Percentiles rank a stretch among this genome's conserved stretches.
Conservation (phyloP, 1,140 invertebrate species). For the Saccostrea glomerata region DNA sequence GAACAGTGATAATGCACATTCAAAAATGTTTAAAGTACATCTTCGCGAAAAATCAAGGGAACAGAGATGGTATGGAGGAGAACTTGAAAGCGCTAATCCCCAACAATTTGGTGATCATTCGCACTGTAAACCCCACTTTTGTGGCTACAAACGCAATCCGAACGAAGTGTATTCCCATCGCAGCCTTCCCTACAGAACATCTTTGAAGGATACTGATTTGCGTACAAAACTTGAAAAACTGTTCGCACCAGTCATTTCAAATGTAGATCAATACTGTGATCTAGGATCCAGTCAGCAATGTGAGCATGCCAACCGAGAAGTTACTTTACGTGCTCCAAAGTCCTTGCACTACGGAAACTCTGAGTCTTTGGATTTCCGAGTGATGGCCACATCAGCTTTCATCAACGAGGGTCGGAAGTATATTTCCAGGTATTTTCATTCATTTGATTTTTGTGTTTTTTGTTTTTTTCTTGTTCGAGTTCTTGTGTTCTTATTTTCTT, state of each 20-base stretch:
- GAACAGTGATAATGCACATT: slow-evolving; percentile 47
- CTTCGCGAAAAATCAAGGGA: slow-evolving; percentile 47
- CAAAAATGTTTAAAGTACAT: slow-evolving; percentile 54
- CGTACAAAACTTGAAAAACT: neutral
- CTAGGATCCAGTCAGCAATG: slow-evolving; percentile 49
- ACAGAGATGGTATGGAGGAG: slow-evolving; percentile 41
- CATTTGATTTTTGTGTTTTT: too few relatives aligned
- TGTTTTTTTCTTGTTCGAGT: slow-evolving; percentile 8
- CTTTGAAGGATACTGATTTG: slow-evolving; percentile 24
- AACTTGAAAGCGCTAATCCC: slow-evolving; percentile 49
- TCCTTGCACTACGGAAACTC: slow-evolving; percentile 42
- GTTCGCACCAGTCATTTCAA: slow-evolving; percentile 24
- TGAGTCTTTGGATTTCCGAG: slow-evolving; percentile 34
- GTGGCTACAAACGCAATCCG: slow-evolving; percentile 42
- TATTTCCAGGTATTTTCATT: slow-evolving; percentile 32
- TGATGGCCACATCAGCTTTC: slow-evolving; percentile 40
- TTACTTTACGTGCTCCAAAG: slow-evolving; percentile 45
- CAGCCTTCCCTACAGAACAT: slow-evolving; percentile 45
- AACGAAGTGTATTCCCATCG: slow-evolving; percentile 24
- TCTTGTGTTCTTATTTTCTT: slow-evolving; percentile 6
- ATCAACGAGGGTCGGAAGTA: slow-evolving; percentile 44
- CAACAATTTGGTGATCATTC: slow-evolving; percentile 53
- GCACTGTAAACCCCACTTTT: slow-evolving; percentile 43
- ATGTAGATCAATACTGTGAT: slow-evolving; percentile 17
- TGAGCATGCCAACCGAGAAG: slow-evolving; percentile 45